Base-by-base conservation (phyloP, 2,888 invertebrate species). In the Rhamnusium bicolor region DNA sequence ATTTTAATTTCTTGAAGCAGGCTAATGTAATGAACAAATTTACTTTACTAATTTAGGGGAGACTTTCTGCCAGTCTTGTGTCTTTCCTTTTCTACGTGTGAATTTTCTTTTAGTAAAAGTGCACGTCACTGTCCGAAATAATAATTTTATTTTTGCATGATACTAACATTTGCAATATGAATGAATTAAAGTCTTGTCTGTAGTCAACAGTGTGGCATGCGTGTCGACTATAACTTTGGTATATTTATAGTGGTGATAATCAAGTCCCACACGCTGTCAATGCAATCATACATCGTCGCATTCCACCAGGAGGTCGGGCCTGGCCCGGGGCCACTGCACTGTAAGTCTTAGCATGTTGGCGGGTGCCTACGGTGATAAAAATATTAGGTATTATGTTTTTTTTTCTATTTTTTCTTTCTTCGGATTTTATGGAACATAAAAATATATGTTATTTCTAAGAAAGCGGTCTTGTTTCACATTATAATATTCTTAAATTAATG, bases 241-340 rank as follows among this genome's bases (percentile, higher is more conserved):
- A 73, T 80, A 80, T 81, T 81, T 81, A 81, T 81, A 69, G 75
- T 72, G 73, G 75, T 74, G 72, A 79, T 80, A 80, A 80, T 80
- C 75, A 72, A 81, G 74, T 77, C 82, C 82, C 80, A 81, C 82
- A 79, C 79, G 77, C 81, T 80, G 80, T 81, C 81, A 78, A 77
- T 78, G 81, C 74, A 69, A 76, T 78, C 80, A 80, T 79, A 80
- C 73, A 76, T 78, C 76, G 72, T 73, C 58, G 78, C 72, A 71
- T 77, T 73, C 76, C 79, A 72, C 69, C 73, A 67, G 75, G 76
- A 79, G 78, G 78, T 77, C 77, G 71, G 61, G 56, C 66, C 66
- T 56, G 69, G 72, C 71, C 68, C 69, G 56, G 58, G 68, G 70
- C 69, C 16, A 32, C 61, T 24, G 60, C 32, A 14, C n/a, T 27